These are phyloP conservation scores for Bucorvus abyssinicus DNA, from an alignment of 2,797 vertebrate genomes.

Conservation along the genomic window DNA sequence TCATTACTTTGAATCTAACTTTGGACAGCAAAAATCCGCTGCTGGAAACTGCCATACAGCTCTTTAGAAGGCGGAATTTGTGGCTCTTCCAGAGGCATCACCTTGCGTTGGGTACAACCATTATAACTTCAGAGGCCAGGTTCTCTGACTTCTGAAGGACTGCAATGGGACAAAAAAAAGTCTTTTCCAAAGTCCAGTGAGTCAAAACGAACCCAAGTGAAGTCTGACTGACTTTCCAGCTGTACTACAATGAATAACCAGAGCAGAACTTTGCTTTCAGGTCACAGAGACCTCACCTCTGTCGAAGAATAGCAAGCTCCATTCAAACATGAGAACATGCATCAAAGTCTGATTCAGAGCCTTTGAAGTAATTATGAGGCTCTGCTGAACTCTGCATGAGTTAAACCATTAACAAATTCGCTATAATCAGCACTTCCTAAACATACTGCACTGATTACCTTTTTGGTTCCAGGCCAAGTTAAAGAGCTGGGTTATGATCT, in stretches of 20 bases:
- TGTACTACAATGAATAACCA: neutral
- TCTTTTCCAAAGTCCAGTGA: neutral
- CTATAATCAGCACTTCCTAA: neutral
- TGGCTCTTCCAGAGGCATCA: neutral
- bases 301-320: neutral
- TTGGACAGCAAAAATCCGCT: neutral
- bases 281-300: neutral
- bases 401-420: neutral
- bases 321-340: neutral
- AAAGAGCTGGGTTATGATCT: neutral
- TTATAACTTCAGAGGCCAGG: neutral
- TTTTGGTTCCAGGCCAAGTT: neutral
- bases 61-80: neutral
- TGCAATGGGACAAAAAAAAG: neutral
- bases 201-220: neutral
- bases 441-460: neutral
- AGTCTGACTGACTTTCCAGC: neutral
- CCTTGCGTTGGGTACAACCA: neutral
- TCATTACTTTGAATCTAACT: neutral
- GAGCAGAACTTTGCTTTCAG: neutral
- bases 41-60: neutral
- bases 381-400: neutral
- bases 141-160: neutral
- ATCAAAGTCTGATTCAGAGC: neutral
- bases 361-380: neutral